Base-by-base conservation (phyloP, 2,797 vertebrate species). In the Protonibea diacanthus region DNA sequence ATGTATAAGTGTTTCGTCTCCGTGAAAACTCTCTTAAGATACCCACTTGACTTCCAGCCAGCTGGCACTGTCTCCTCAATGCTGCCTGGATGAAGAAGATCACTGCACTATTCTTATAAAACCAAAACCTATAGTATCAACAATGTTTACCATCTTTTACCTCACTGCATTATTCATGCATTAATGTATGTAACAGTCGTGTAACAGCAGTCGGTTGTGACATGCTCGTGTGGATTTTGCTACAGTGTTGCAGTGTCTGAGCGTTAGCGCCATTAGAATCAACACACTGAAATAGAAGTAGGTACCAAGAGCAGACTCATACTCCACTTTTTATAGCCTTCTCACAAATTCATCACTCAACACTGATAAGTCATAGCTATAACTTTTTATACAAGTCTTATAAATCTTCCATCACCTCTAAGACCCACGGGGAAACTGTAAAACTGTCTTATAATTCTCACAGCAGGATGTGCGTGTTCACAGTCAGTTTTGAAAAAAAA, bases 61-160 rank as follows among this genome's bases (percentile, higher is more conserved):
- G 89, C 88, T 51, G 77, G 77, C 89, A 86, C 85, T 82, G 80
- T 86, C 78, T 86, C 84, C 84, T 86, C 85, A 89, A 55, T 40
- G 81, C 87, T 81, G 89, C 71, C 84, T 80, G 84, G 88, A 56
- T 11, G 61, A 62, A 68, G 55, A 76, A 85, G 65, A 80, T 81
- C 82, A 84, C 89, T 92, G 92, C 92, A 93, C 92, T 93, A 90
- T 85, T 85, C 74, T 83, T 86, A 64, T 38, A 86, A 91, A 91
- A 92, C 89, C 91, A 94, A 93, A 94, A 92, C 74, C 72, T 84
- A 42, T 85, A 74, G 59, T 76, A 76, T 86, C 76, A 80, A 75
- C 48, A 12, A 86, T 80, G 89, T 89, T 63, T 66, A 68, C 74
- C 84, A 82, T 86, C 83, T 78, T 76, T 91, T 93, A 93, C 90